Base-by-base conservation (phyloP, 2,113 vertebrate species). In the Progne subis region DNA sequence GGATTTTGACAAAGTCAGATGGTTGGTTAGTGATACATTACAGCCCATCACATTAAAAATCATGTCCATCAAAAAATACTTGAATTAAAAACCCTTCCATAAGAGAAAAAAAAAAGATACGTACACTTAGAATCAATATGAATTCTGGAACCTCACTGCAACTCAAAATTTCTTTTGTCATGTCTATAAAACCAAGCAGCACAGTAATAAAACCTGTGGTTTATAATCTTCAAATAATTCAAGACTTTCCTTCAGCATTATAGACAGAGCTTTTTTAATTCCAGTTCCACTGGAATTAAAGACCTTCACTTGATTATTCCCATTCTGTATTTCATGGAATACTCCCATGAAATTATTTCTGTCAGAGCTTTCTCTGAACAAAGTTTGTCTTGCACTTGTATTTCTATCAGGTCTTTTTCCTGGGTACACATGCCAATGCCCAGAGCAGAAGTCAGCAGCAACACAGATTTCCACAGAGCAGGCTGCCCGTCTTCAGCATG, bases 61-160 rank as follows among this genome's bases (percentile, higher is more conserved):
- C 16, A 47, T 0, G 0, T 19, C 47, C 24, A 70, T 18, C 1
- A 60, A 49, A 47, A 78, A 49, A 28, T 4, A 70, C 4, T 29
- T 88, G 59, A 61, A 82, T 43, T 14, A 57, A 61, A 86, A 94
- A 49, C 4, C 13, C 12, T 71, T 64, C 32, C 14, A 18, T 60
- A 90, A 47, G 29, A 82, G 29, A 82, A 26, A 56, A 23, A 47
- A 37, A 37, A 75, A 72, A 18, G 12, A 12, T 5, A 59, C 18
- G 65, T 59, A 76, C 32, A 56, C 46, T 57, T 39, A n/a, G 24
- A 41, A 82, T 8, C 20, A 81, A 20, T 18, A 44, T 1, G 7
- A 71, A 81, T 39, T 75, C 44, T 46, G 37, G 28, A 61, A 86
- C 46, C 14, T 60, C 13, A n/a, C 5, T 24, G 23, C 7, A 18